These are phyloP conservation scores for Orchesella cincta DNA, from an alignment of 1,140 invertebrate species.

Conservation along the genomic window DNA sequence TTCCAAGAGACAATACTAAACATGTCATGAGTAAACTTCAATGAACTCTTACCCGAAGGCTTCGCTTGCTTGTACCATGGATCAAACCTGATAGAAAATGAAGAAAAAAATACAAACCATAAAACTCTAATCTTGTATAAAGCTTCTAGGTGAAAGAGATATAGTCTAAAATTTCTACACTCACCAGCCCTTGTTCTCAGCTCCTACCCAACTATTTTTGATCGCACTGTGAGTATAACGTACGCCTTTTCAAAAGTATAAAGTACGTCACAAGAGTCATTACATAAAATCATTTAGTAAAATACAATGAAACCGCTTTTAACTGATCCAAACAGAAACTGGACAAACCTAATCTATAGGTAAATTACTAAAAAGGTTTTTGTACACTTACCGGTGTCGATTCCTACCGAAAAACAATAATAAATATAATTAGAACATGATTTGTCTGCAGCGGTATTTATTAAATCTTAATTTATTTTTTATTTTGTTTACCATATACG, in stretches of 20 bases:
- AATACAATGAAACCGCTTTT: too few relatives aligned
- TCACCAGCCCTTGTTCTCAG: constrained; percentile 12
- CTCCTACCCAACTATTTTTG: neutral
- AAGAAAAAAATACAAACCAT: neutral
- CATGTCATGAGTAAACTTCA: neutral
- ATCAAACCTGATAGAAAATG: neutral
- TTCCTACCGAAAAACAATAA: neutral
- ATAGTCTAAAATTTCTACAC: neutral
- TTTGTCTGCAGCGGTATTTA: too few relatives aligned
- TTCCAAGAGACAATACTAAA: neutral
- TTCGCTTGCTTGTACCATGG: neutral
- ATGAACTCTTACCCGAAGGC: neutral
- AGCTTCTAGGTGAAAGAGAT: too few relatives aligned
- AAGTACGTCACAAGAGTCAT: too few relatives aligned
- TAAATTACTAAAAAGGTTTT: neutral
- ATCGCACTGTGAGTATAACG: neutral
- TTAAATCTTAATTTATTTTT: neutral
- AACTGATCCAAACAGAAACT: neutral
- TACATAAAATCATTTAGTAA: too few relatives aligned
- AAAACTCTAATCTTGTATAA: neutral
- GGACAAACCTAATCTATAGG: neutral
- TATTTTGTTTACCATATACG: neutral
- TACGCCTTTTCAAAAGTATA: too few relatives aligned
- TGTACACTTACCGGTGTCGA: neutral
- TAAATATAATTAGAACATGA: too few relatives aligned